Conservation (phyloP, 2,113 vertebrate genomes). For the Tretioscincus oriximinensis region DNA sequence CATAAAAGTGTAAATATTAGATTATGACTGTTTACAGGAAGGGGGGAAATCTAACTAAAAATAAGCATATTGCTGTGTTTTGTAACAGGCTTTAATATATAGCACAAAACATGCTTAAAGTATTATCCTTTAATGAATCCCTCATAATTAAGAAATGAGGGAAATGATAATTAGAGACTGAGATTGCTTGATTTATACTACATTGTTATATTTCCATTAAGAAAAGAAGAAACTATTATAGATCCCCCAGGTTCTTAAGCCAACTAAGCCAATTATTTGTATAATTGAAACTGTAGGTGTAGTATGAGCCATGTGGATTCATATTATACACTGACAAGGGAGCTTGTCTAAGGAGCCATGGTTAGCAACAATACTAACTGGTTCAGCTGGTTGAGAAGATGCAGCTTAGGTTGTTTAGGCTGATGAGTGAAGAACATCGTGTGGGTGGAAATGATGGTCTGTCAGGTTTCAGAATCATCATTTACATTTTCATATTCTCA, state of each 20-base stretch:
- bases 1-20: conserved; percentile 20
- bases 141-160: not conserved
- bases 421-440: not conserved
- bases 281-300: not conserved
- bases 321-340: too few species aligned
- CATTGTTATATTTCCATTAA: not conserved
- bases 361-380: not conserved
- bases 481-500: not conserved
- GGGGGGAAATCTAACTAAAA: not conserved
- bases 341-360: not conserved
- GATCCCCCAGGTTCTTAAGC: not conserved
- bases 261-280: not conserved
- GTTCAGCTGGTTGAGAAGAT: not conserved
- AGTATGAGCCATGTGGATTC: not conserved
- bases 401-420: not conserved
- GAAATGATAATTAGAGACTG: not conserved
- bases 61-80: too few species aligned
- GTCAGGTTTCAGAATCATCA: not conserved
- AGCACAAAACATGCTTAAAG: not conserved
- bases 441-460: not conserved
- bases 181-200: not conserved
- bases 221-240: not conserved
- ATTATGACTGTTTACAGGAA: conserved; percentile 1
- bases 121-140: not conserved
- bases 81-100: not conserved